Conservation (phyloP, 2,888 invertebrate species). For the Idaea biselata region DNA sequence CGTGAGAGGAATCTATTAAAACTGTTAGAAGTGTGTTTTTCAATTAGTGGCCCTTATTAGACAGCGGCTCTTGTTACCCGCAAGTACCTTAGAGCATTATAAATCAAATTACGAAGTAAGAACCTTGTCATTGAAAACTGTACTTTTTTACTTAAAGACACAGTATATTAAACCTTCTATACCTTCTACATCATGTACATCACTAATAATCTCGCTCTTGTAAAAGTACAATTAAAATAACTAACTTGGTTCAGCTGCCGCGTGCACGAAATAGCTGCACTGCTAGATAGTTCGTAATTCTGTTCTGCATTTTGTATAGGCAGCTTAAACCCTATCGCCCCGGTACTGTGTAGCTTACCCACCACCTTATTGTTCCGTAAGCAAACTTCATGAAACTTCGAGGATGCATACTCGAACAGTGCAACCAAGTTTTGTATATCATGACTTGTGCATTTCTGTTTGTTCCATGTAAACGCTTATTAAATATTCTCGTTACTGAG, state of each 20-base stretch:
- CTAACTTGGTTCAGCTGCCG: background rate
- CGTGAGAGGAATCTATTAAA: too few species aligned
- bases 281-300: background rate
- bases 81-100: too few species aligned
- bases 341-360: background rate
- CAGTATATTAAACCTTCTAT: too few species aligned
- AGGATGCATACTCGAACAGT: conserved; percentile 7
- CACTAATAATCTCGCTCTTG: too few species aligned
- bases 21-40: too few species aligned
- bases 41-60: too few species aligned
- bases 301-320: background rate
- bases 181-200: too few species aligned
- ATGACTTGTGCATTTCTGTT: conserved; percentile 34
- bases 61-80: too few species aligned
- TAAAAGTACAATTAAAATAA: too few species aligned
- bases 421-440: conserved; percentile 33
- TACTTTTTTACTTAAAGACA: too few species aligned
- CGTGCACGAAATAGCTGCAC: background rate
- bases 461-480: conserved; percentile 9
- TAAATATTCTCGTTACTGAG: background rate
- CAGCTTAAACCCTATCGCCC: background rate
- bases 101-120: too few species aligned
- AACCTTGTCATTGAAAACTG: too few species aligned
- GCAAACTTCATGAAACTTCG: background rate
- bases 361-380: background rate